phyloP scores from a whole-genome alignment of 2,888 invertebrate genomes.

The Eilema griseolum region DNA sequence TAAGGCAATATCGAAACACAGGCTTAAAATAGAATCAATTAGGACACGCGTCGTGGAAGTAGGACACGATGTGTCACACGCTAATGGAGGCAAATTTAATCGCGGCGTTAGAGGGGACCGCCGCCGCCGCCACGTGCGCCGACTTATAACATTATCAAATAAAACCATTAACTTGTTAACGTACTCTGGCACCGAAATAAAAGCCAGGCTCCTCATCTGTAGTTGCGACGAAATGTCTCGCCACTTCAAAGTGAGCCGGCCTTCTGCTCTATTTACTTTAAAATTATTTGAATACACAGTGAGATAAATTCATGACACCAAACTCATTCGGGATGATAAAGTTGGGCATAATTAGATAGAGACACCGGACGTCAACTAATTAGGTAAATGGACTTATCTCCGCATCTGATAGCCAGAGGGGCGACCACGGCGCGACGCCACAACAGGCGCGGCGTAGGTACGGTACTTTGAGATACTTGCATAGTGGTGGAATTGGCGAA shows the following conservation, averaged over 20 bases:
- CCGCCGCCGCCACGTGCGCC: no score
- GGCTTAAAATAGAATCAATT: constrained; percentile 46
- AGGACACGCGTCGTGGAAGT: constrained; percentile 10
- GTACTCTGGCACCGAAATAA: constrained; percentile 7
- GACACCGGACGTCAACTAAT: constrained; percentile 28
- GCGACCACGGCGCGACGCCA: not conserved
- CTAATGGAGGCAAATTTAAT: constrained; percentile 12
- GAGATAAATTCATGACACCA: constrained; percentile 39
- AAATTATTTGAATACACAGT: constrained; percentile 44
- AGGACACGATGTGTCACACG: constrained; percentile 13
- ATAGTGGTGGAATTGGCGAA: not conserved
- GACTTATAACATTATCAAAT: not conserved
- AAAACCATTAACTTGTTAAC: constrained; percentile 13
- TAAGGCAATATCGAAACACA: constrained; percentile 19
- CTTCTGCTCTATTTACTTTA: constrained; percentile 28
- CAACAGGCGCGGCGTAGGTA: not conserved
- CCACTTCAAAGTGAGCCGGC: constrained; percentile 20
- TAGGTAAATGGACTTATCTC: constrained; percentile 26
- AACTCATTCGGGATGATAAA: constrained; percentile 39
- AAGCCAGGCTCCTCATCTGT: constrained; percentile 15
- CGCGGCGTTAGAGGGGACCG: not conserved
- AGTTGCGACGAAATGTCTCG: constrained; percentile 16
- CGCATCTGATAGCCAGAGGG: constrained; percentile 11
- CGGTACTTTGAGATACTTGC: not conserved
- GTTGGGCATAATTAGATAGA: constrained; percentile 31